Evolutionary conservation across 1,140 invertebrate species (phyloP).

Genomic region (Meloidogyne chitwoodi): DNA sequence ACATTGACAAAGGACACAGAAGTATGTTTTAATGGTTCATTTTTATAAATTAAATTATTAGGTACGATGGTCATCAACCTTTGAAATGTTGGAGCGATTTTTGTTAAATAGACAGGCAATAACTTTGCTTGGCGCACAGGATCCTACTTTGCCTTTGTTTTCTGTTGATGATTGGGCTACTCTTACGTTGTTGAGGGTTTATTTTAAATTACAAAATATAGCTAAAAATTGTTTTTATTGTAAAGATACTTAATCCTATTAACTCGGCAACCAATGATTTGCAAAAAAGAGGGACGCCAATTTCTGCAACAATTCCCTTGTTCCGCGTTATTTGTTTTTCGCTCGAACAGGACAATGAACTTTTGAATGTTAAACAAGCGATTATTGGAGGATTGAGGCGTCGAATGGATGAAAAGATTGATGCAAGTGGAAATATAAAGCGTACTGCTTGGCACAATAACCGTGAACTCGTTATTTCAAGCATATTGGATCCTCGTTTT

Average conservation of each 20-base stretch:
- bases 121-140: neutral
- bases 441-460: too few relatives aligned
- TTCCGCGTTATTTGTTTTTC: conserved; percentile 3
- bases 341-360: neutral
- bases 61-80: neutral
- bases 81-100: neutral
- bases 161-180: neutral
- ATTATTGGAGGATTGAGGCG: too few relatives aligned
- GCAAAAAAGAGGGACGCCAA: neutral
- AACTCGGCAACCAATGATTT: neutral
- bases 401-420: too few relatives aligned
- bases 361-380: neutral
- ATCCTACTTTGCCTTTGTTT: neutral
- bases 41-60: neutral
- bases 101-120: neutral
- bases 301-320: conserved; percentile 10
- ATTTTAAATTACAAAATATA: neutral
- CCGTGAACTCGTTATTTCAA: too few relatives aligned
- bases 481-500: too few relatives aligned
- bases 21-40: neutral
- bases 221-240: too few relatives aligned
- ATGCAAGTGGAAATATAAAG: too few relatives aligned
- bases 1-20: neutral
- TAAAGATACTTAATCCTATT: neutral
- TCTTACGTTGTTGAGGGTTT: neutral